Evolutionary conservation across 2,113 vertebrate species (phyloP), one percentile per base, ranked within the genome.

Genomic region (Clarias magur): DNA sequence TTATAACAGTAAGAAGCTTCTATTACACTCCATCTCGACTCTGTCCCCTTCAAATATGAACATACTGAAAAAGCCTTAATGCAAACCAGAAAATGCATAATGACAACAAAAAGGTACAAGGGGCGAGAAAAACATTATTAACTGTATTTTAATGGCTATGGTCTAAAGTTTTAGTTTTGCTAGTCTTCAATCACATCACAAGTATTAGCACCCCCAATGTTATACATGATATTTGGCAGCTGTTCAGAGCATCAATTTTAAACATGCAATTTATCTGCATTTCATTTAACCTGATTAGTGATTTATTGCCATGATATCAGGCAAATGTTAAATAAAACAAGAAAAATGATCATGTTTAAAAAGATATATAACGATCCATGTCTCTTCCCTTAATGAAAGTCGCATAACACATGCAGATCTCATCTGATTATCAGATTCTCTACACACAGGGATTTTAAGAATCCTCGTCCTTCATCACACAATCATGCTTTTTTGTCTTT

Each of bases 1-100:
- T 99, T 92, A 97, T 99, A 94, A 96, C 97, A 95, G 98, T 99
- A 97, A 97, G 97, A 94, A 93, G 3, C 21, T 21, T 27, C 30
- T 79, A 2, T 80, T 54, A 12, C 17, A 67, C 30, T 53, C 42
- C 56, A 73, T 68, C 13, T 48, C 5, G 42, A 25, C 17, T n/a
- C 1, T 68, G 80, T 25, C 54, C 59, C 21, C 11, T 81, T 27
- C 81, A 27, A 23, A 83, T 23, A 83, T 68, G 30, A 56, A n/a
- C 42, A 59, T 38, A 34, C 53, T n/a, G 5, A 56, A 56, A 56
- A 56, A 79, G 48, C 72, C 23, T 75, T 25, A 3, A 25, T n/a
- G 19, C 16, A 4, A 15, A 78, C 12, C 48, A 78, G 11, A n/a
- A 17, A 53, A 23, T 53, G 10, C 42, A 75, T 25, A 48, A 75